Base-by-base conservation (phyloP, 2,797 vertebrate species). In the Rhynchonycteris naso region DNA sequence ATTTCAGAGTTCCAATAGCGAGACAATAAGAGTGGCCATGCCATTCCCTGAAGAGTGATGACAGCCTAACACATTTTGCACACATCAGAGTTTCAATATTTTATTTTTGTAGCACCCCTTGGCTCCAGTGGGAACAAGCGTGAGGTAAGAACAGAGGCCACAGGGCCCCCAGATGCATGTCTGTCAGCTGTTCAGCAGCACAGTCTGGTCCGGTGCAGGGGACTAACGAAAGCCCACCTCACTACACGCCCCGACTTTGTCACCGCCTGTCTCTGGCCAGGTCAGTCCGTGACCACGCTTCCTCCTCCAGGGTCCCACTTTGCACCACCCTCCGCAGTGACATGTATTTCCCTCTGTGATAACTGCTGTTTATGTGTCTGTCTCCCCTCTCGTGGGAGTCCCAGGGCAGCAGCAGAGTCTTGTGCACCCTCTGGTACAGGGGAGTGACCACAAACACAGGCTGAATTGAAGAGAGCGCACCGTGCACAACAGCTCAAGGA, bases 141-240 rank as follows among this genome's bases (percentile, higher is more conserved):
- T 4, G 15, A 21, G 28, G 8, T 33, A 35, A 68, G 79, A 95
- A 30, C 0, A 76, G 63, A 92, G 61, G 78, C 56, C 1, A 2
- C 16, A 1, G 59, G 68, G 4, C 15, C 18, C 52, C 50, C 50
- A 38, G 1, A 1, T 13, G 14, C 4, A 2, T 2, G 0, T 1
- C 26, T 11, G 9, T 7, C 0, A 0, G 58, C 75, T 33, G 7
- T 21, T 47, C 24, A 2, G 22, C 54, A 88, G 21, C 0, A 5
- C n/a, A 14, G 33, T 0, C 22, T 9, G 0, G 52, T 0, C 22
- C 13, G 0, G 52, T 2, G 3, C 21, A 7, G 21, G n/a, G 26
- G 6, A 52, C 26, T 54, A n/a, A 12, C 0, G 0, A 7, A 24
- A 1, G 15, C n/a, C 56, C 21, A 0, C 68, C 28, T 66, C 35